These are phyloP conservation scores for Aptenodytes patagonicus DNA, from an alignment of 2,113 vertebrate species.

Conservation along the genomic window DNA sequence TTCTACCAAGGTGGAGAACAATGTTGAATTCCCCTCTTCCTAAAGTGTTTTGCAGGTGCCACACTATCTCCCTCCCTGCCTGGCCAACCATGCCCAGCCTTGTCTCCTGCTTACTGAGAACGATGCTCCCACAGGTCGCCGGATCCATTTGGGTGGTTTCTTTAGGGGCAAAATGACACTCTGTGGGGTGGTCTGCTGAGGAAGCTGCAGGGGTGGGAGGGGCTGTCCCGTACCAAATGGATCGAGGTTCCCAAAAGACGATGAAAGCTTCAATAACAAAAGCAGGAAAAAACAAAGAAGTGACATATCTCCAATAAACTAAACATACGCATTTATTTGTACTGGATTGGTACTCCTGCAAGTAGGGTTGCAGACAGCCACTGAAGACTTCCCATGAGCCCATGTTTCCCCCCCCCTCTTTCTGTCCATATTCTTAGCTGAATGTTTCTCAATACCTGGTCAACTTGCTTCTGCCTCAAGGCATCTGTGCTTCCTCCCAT, in stretches of 20 bases:
- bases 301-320: background rate
- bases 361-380: background rate
- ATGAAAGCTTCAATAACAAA: constrained; percentile 80
- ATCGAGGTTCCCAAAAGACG: constrained; percentile 91
- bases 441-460: constrained; percentile 70
- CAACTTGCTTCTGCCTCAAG: constrained; percentile 82
- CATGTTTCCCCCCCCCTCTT: rapidly evolving
- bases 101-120: constrained; percentile 83
- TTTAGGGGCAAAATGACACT: constrained; percentile 81
- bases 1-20: background rate
- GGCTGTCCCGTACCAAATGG: constrained; percentile 91
- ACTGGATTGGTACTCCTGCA: background rate
- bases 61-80: background rate
- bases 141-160: constrained; percentile 95
- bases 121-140: constrained; percentile 88
- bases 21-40: rapidly evolving
- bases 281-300: rapidly evolving
- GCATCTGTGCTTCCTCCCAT: constrained; percentile 89
- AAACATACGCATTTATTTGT: background rate
- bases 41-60: background rate
- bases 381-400: background rate
- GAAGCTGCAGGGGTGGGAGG: constrained; percentile 88
- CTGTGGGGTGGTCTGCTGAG: constrained; percentile 74
- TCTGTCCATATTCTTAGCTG: background rate
- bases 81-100: background rate